Evolutionary conservation across 2,113 vertebrate genomes (phyloP).

Genomic region (Rhinoptilus africanus): DNA sequence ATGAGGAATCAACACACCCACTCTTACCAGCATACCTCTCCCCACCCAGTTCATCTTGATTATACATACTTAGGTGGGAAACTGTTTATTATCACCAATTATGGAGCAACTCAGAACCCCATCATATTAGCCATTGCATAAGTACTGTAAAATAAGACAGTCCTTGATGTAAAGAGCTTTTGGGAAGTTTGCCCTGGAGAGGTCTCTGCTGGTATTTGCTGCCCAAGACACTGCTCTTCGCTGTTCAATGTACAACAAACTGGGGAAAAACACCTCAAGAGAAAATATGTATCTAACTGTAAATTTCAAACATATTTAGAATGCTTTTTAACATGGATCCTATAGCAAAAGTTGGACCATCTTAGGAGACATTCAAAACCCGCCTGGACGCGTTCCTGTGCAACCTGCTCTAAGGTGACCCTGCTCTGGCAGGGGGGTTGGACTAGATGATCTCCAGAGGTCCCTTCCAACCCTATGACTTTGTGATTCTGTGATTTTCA

Average conservation of each 20-base stretch:
- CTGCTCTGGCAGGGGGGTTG: too few relatives aligned
- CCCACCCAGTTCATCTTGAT: neutral
- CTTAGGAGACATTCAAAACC: too few relatives aligned
- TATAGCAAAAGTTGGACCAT: neutral
- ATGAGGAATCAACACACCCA: conserved; percentile 42
- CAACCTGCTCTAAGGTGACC: too few relatives aligned
- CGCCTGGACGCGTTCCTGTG: too few relatives aligned
- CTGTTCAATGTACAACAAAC: neutral
- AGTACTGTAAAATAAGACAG: neutral
- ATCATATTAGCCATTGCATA: neutral
- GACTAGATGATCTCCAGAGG: too few relatives aligned
- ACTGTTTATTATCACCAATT: conserved; percentile 31
- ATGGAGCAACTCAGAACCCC: neutral
- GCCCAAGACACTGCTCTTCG: neutral
- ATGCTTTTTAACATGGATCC: neutral
- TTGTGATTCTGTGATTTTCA: too few relatives aligned
- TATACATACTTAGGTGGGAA: neutral
- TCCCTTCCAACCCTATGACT: too few relatives aligned
- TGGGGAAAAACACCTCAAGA: neutral
- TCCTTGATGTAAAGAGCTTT: neutral
- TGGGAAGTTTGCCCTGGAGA: neutral
- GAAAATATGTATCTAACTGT: neutral
- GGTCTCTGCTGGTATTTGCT: neutral
- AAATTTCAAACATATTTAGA: neutral
- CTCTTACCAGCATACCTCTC: neutral